Base-by-base conservation (phyloP, 2,888 invertebrate genomes). In the Catocala nupta region DNA sequence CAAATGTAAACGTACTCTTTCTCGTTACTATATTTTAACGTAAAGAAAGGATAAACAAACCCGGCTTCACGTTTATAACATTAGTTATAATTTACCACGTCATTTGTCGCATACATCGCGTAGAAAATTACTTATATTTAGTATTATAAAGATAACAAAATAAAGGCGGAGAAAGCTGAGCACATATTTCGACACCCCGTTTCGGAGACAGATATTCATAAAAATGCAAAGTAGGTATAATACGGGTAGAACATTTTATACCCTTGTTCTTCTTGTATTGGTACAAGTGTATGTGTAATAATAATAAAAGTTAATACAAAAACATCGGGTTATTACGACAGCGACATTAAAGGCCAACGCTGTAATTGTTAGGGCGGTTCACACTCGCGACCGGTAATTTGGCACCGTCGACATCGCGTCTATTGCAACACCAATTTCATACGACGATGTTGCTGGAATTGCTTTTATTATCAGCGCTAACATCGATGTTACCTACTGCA, bases 401-500 rank as follows among this genome's bases (percentile, higher is more conserved):
- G 89, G 89, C 87, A 86, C 55, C 79, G 76, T 65, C 74, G 78
- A 81, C 85, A 77, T 77, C 70, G 81, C 74, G 66, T 85, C 80
- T 82, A 83, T 85, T 81, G 82, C 82, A 81, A 83, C 82, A 82
- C 80, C 84, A 84, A 86, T 86, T 82, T 78, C 79, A 80, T 81
- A 81, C 74, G 78, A 81, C 80, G 80, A 80, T 82, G 80, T 82
- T 80, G 79, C 82, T 78, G 63, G 72, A 80, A 84, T 84, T 82
- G 78, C 80, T 81, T 83, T 84, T 83, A 85, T 82, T 81, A 81
- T 77, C 75, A 71, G 73, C 65, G 65, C 68, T 64, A 54, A 75
- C 63, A 73, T 64, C 60, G 63, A 55, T 59, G 49, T 51, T 58
- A 54, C 66, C 25, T 49, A 44, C 13, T 16, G 34, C 11, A 52